Base-by-base conservation (phyloP, 2,113 vertebrate genomes). In the Microcebus jonahi region DNA sequence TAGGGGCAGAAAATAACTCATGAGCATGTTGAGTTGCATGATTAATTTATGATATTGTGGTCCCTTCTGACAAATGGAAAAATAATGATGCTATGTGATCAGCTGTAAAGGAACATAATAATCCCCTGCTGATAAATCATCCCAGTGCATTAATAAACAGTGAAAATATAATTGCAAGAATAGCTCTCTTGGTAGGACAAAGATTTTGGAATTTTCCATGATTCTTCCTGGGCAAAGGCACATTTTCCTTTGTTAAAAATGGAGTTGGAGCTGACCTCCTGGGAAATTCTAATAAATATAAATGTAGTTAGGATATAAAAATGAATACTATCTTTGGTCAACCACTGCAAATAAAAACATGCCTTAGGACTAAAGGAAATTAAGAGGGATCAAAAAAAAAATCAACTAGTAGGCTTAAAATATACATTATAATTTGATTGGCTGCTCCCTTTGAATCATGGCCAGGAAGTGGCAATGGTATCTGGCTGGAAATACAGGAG, bases 161-260 rank as follows among this genome's bases (percentile, higher is more conserved):
- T 34, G 6, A 61, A 88, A 88, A 59, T 76, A 21, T 75, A 93
- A 79, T 88, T n/a, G 59, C n/a, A 29, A 68, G 65, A 94, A 83
- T 8, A 75, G n/a, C 6, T 57, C 4, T 36, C 7, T 45, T 39
- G 11, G 39, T 18, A 86, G 21, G 65, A 76, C 57, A 76, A 82
- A 93, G 39, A 61, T 79, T 96, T 86, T 94, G 17, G 85, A 91
- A 70, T 83, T 82, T 86, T 88, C 73, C 79, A 12, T n/a, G 29
- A 84, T 53, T 86, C 15, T 82, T 67, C 21, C 29, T 68, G 23
- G 67, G 21, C 4, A 92, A 79, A 92, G 65, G 39, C 63, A 80
- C 48, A 65, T 88, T 94, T 96, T 88, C 63, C 45, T 85, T 55
- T 85, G 8, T 57, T 67, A 85, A 91, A 97, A 92, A 73, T 68